Evolutionary conservation across 2,797 vertebrate genomes (phyloP).

Genomic region (Prionace glauca): DNA sequence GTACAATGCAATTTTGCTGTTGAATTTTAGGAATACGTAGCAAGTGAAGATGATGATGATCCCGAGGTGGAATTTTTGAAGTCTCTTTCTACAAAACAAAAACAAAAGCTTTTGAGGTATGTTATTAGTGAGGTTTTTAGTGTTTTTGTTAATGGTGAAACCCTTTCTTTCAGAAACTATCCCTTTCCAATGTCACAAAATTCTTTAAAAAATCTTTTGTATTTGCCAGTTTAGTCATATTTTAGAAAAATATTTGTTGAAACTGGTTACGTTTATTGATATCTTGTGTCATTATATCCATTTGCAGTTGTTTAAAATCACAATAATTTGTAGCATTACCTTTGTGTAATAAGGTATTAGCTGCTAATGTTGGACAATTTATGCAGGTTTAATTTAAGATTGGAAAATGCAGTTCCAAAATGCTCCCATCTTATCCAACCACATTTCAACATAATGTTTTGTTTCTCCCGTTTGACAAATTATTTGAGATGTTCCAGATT

Average conservation of each 20-base stretch:
- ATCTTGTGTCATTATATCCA: background rate
- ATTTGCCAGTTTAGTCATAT: background rate
- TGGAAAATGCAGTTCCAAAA: background rate
- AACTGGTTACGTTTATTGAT: background rate
- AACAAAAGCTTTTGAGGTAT: constrained; percentile 94
- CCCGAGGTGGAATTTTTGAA: constrained; percentile 97
- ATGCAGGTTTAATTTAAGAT: background rate
- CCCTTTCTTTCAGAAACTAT: background rate
- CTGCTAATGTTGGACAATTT: background rate
- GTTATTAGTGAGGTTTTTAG: background rate
- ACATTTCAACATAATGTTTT: background rate
- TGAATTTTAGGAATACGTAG: constrained; percentile 73
- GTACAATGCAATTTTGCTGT: background rate
- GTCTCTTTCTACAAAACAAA: constrained; percentile 89
- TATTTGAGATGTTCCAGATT: background rate
- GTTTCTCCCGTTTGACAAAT: background rate
- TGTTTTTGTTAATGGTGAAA: background rate
- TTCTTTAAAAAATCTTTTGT: background rate
- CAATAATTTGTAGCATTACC: background rate
- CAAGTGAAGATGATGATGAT: constrained; percentile 90
- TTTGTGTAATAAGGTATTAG: background rate
- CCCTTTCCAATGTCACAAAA: background rate
- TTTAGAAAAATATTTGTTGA: background rate
- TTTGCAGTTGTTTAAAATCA: background rate
- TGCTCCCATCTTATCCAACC: background rate